A percentile compares a stretch with the other conserved stretches of the same genome.
Conservation (phyloP, 2,113 vertebrate species). For the Neogale vison region DNA sequence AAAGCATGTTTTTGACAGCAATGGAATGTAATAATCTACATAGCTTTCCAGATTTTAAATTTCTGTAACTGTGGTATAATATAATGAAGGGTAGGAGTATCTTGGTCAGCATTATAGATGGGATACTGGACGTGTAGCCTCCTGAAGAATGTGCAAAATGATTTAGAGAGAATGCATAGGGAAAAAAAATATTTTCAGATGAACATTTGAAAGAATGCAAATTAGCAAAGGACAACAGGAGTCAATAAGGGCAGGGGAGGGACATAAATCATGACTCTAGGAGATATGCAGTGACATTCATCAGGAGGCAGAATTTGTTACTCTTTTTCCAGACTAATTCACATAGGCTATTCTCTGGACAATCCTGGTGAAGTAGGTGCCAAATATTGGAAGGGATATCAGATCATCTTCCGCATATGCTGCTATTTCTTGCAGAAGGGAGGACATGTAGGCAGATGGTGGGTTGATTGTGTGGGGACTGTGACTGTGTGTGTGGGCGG, state of each 20-base stretch:
- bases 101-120: background rate
- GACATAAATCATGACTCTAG: background rate
- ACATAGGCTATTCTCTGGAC: background rate
- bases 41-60: background rate
- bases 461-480: background rate
- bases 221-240: conserved; percentile 7
- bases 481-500: background rate
- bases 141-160: background rate
- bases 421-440: background rate
- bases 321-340: conserved; percentile 31
- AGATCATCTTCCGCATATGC: background rate
- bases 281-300: background rate
- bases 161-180: background rate
- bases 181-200: conserved; percentile 1
- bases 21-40: background rate
- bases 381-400: background rate
- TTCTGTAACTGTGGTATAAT: background rate
- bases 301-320: background rate
- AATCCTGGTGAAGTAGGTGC: background rate
- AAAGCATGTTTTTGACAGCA: background rate
- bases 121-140: background rate
- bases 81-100: background rate
- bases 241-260: background rate
- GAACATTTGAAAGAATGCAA: background rate
- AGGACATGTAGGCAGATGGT: background rate